Evolutionary conservation across 2,797 vertebrate species (phyloP).

Genomic region (Sorex maritimensis): DNA sequence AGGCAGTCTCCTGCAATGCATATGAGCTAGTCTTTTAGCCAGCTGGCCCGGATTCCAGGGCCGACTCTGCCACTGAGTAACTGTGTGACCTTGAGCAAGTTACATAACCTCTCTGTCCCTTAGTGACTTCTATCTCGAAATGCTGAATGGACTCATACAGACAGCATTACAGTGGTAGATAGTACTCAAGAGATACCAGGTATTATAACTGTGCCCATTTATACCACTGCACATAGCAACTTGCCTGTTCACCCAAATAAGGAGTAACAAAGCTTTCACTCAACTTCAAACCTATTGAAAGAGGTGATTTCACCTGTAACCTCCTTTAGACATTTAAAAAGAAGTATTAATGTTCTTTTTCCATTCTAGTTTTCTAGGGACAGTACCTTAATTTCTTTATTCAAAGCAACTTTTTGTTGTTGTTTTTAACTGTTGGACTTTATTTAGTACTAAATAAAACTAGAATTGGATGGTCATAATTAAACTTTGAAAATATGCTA

Average conservation of each 20-base stretch:
- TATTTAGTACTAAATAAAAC: too few relatives aligned
- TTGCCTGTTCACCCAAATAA: not conserved
- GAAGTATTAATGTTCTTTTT: not conserved
- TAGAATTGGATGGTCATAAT: too few relatives aligned
- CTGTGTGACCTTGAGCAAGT: not conserved
- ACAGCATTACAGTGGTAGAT: not conserved
- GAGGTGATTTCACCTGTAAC: too few relatives aligned
- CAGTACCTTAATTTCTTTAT: not conserved
- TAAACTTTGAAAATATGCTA: too few relatives aligned
- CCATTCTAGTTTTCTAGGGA: conserved; percentile 3
- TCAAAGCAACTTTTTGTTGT: not conserved
- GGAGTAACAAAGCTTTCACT: not conserved
- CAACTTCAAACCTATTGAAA: not conserved
- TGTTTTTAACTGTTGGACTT: too few relatives aligned
- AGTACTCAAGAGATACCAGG: not conserved
- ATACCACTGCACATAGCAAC: not conserved
- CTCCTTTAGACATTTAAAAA: not conserved
- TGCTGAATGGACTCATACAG: not conserved
- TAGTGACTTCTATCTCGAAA: not conserved
- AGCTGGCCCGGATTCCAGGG: not conserved
- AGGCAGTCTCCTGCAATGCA: not conserved
- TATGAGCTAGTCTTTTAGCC: not conserved
- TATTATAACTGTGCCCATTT: not conserved
- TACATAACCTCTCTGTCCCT: not conserved
- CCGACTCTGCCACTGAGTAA: not conserved